Evolutionary conservation across 2,888 invertebrate species (phyloP).

Genomic region (Onthophagus sagittarius): DNA sequence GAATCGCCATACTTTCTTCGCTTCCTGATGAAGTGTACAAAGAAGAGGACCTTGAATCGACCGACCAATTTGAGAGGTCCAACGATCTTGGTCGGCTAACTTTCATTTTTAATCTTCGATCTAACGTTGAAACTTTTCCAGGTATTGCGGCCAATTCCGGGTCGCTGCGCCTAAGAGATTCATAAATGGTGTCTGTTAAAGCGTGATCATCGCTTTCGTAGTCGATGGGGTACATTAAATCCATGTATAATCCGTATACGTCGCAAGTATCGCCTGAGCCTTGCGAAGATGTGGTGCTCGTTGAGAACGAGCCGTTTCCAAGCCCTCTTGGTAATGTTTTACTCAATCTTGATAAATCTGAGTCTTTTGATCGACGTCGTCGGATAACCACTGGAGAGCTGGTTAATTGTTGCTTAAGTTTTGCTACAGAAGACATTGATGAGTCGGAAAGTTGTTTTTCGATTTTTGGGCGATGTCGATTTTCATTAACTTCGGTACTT

Average conservation of each 20-base stretch:
- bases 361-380: slow-evolving; percentile 58
- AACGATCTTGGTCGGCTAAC: slow-evolving; percentile 76
- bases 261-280: slow-evolving; percentile 69
- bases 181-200: slow-evolving; percentile 68
- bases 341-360: slow-evolving; percentile 61
- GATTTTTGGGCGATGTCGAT: slow-evolving; percentile 50
- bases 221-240: slow-evolving; percentile 84
- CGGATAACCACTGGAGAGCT: slow-evolving; percentile 62
- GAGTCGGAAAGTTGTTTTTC: slow-evolving; percentile 65
- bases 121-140: slow-evolving; percentile 76
- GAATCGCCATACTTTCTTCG: slow-evolving; percentile 74
- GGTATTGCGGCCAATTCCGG: slow-evolving; percentile 82
- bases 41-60: slow-evolving; percentile 78
- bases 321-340: slow-evolving; percentile 76
- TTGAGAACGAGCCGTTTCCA: slow-evolving; percentile 57
- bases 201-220: slow-evolving; percentile 76
- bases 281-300: slow-evolving; percentile 56
- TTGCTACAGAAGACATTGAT: slow-evolving; percentile 51
- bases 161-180: slow-evolving; percentile 74
- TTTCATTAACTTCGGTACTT: slow-evolving; percentile 31
- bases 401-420: slow-evolving; percentile 58
- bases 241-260: slow-evolving; percentile 85
- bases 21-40: slow-evolving; percentile 82
- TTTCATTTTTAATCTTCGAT: slow-evolving; percentile 76
- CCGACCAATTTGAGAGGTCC: slow-evolving; percentile 84